A percentile compares a stretch with the other conserved stretches of the same genome.
phyloP scores from a whole-genome alignment of 2,797 vertebrate genomes.

The Jordanella pulchra region DNA sequence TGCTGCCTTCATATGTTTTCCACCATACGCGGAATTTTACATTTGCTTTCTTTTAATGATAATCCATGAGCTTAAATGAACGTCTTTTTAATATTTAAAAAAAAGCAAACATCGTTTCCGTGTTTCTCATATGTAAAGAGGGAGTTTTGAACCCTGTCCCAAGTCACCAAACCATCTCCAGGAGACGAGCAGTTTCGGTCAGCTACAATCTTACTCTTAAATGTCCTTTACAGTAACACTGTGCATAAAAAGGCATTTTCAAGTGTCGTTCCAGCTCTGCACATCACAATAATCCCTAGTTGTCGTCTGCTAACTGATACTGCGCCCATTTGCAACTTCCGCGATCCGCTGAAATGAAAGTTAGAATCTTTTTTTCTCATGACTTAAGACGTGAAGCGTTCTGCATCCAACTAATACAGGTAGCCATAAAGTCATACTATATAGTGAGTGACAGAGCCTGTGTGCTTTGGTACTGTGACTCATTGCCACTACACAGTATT shows the following conservation, averaged over 20 bases:
- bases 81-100: not conserved
- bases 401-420: conserved; percentile 16
- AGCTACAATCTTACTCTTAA: not conserved
- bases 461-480: conserved; percentile 27
- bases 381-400: not conserved
- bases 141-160: not conserved
- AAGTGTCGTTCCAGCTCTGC: not conserved
- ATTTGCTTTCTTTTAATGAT: not conserved
- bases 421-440: conserved; percentile 15
- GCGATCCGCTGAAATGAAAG: conserved; percentile 10
- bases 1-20: not conserved
- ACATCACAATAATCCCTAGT: not conserved
- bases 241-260: not conserved
- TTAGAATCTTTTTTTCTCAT: not conserved
- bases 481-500: conserved; percentile 1
- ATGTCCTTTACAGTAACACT: not conserved
- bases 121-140: not conserved
- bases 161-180: not conserved
- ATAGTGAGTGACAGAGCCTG: conserved; percentile 25
- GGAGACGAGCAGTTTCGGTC: not conserved
- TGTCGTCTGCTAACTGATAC: not conserved
- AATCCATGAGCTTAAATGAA: not conserved
- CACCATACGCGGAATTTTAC: not conserved
- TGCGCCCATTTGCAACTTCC: not conserved
- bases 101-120: not conserved